Conservation (phyloP, 2,113 vertebrate species). For the Hemicordylus capensis region DNA sequence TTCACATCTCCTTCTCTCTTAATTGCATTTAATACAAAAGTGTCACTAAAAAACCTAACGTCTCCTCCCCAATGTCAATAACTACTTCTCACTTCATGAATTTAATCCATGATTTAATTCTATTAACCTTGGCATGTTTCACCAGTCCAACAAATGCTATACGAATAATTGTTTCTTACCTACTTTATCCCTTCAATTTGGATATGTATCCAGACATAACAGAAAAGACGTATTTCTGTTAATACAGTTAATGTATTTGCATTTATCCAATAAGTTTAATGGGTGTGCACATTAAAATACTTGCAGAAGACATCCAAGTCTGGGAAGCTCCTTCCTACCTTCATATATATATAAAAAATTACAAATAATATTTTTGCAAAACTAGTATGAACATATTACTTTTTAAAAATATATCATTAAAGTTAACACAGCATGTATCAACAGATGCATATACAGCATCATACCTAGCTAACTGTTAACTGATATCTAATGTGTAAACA, state of each 20-base stretch:
- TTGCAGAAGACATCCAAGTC: neutral
- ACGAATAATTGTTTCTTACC: neutral
- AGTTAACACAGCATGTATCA: too few species aligned
- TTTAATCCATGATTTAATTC: constrained; percentile 11
- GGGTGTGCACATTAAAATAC: neutral
- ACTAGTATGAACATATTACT: too few species aligned
- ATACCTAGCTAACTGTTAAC: too few species aligned
- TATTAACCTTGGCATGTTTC: constrained; percentile 5
- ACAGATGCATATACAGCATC: too few species aligned
- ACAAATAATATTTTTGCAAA: too few species aligned
- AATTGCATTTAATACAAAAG: neutral
- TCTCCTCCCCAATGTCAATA: constrained; percentile 14
- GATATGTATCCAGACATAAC: neutral
- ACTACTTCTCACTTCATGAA: neutral
- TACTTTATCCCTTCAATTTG: neutral
- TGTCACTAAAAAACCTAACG: neutral
- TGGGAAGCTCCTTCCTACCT: neutral
- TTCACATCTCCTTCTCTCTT: neutral
- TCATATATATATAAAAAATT: neutral
- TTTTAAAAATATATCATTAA: too few species aligned
- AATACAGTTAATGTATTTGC: too few species aligned
- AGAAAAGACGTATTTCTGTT: neutral
- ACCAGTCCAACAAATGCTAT: neutral
- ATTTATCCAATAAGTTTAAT: neutral
- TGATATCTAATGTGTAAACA: too few species aligned